These are phyloP conservation scores for Rhinichthys osculus DNA, from an alignment of 2,797 vertebrate species.

Conservation along the genomic window DNA sequence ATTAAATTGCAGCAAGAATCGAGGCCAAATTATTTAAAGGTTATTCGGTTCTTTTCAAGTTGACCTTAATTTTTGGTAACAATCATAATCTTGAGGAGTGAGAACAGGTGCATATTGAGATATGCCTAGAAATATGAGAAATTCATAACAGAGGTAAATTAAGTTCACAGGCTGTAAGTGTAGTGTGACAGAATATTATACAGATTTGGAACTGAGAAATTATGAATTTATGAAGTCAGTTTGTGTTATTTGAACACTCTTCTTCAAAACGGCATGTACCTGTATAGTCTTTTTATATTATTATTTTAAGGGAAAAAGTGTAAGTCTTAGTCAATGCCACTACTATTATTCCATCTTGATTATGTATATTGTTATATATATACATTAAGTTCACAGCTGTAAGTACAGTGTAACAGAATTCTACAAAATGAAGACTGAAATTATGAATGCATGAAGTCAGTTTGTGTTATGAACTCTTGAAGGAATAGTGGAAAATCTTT, in stretches of 20 bases:
- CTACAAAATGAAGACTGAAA: not conserved
- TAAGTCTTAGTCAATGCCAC: not conserved
- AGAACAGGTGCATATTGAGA: constrained; percentile 35
- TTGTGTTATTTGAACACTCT: not conserved
- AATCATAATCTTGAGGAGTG: not conserved
- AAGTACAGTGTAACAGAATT: not conserved
- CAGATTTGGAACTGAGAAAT: constrained; percentile 8
- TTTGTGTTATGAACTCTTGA: not conserved
- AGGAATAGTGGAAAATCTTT: not conserved
- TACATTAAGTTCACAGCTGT: not conserved
- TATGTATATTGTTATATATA: not conserved
- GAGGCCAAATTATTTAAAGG: constrained; percentile 8
- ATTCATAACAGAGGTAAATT: constrained; percentile 6
- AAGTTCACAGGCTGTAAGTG: not conserved
- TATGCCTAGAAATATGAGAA: constrained; percentile 1
- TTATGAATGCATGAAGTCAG: not conserved
- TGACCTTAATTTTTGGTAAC: constrained; percentile 14
- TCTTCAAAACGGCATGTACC: not conserved
- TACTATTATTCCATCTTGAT: not conserved
- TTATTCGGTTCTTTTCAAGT: not conserved
- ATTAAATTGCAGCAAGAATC: constrained; percentile 12
- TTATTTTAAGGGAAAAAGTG: not conserved
- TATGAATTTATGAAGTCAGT: constrained; percentile 6
- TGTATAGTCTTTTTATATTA: not conserved
- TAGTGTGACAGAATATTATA: constrained; percentile 22